These are phyloP conservation scores for Lynx canadensis DNA, from an alignment of 2,113 vertebrate species.

Conservation along the genomic window DNA sequence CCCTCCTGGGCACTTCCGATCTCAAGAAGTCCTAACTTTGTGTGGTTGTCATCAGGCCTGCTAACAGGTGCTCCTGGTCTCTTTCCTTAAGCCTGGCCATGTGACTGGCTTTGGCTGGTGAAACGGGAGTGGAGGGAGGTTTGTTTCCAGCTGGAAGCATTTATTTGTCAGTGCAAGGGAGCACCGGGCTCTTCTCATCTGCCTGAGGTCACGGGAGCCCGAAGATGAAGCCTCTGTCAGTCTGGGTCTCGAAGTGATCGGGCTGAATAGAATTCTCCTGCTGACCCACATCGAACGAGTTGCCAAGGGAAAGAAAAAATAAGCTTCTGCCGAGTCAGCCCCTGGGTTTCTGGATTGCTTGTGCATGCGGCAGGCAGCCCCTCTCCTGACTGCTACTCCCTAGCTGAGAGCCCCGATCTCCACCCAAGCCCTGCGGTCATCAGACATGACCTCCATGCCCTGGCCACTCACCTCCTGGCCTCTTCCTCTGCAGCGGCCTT, in stretches of 20 bases:
- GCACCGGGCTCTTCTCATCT: background rate
- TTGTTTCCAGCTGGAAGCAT: background rate
- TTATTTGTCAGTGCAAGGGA: background rate
- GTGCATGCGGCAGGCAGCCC: background rate
- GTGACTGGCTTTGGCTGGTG: background rate
- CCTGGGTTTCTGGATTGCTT: background rate
- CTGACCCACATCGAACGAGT: background rate
- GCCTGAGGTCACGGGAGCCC: background rate
- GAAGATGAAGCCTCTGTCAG: background rate
- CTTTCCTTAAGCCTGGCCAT: background rate
- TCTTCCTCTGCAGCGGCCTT: background rate
- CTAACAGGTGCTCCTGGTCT: background rate
- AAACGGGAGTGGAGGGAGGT: background rate
- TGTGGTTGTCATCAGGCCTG: background rate
- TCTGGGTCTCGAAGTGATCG: background rate
- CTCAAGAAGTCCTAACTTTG: background rate
- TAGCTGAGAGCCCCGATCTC: background rate
- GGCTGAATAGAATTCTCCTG: background rate
- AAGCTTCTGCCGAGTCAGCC: background rate
- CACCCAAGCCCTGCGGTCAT: background rate
- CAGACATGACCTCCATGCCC: too few species aligned
- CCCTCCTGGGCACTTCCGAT: background rate
- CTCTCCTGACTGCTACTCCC: background rate
- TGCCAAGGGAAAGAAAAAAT: background rate
- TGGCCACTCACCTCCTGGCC: fast-evolving